A percentile compares a stretch with the other conserved stretches of the same genome.
Conservation (phyloP, 2,888 invertebrate species). For the Orthosia gracilis region DNA sequence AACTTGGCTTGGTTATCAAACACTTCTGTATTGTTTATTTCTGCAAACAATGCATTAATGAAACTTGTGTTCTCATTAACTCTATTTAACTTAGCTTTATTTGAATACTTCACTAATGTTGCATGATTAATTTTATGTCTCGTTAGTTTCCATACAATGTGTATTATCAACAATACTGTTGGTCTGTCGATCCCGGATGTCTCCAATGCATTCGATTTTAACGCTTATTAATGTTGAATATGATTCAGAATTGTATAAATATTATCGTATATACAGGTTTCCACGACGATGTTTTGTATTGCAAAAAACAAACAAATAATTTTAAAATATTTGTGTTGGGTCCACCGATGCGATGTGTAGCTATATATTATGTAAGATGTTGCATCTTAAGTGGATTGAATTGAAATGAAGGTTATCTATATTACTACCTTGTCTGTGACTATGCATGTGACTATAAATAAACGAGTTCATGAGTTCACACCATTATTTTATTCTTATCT, state of each 20-base stretch:
- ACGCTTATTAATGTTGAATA: slow-evolving; percentile 27
- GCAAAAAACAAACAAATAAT: slow-evolving; percentile 46
- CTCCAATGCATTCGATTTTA: slow-evolving; percentile 44
- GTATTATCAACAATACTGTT: slow-evolving; percentile 54
- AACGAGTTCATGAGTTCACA: slow-evolving; percentile 56
- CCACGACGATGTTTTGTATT: slow-evolving; percentile 26
- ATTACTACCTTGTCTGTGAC: slow-evolving; percentile 24
- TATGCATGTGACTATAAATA: slow-evolving; percentile 50
- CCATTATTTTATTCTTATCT: slow-evolving; percentile 56
- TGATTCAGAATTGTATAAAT: slow-evolving; percentile 41
- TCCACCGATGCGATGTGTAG: slow-evolving; percentile 14
- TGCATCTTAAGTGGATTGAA: slow-evolving; percentile 47
- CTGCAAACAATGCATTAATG: slow-evolving; percentile 15
- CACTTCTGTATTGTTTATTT: slow-evolving; percentile 15
- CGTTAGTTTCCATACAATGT: slow-evolving; percentile 45
- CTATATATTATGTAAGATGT: slow-evolving; percentile 12
- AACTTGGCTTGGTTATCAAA: slow-evolving; percentile 24
- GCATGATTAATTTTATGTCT: slow-evolving; percentile 37
- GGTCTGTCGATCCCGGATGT: slow-evolving; percentile 62
- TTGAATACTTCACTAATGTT: slow-evolving; percentile 30
- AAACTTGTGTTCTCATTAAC: slow-evolving; percentile 5
- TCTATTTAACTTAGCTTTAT: slow-evolving; percentile 4
- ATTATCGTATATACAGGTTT: slow-evolving; percentile 16
- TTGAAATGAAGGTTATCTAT: slow-evolving; percentile 50
- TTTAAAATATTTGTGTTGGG: slow-evolving; percentile 35